phyloP scores from a whole-genome alignment of 2,113 vertebrate genomes.

The Jacana jacana region DNA sequence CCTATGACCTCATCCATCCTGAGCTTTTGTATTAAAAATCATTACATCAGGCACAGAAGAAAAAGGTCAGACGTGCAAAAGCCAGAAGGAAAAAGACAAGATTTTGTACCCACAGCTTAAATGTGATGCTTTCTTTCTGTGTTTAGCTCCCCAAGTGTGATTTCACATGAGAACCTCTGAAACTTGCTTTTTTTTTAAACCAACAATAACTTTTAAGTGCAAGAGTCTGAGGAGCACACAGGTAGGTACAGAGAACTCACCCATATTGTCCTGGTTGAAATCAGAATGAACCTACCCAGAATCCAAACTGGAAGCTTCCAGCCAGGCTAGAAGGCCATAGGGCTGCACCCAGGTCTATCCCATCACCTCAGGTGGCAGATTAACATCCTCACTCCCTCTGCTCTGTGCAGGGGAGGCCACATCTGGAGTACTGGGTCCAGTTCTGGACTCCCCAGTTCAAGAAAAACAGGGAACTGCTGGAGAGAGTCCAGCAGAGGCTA shows the following conservation, averaged over 20 bases:
- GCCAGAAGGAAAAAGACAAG: constrained; percentile 25
- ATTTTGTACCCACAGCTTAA: not conserved
- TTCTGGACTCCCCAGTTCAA: not conserved
- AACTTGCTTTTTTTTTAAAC: not conserved
- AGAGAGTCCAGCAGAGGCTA: not conserved
- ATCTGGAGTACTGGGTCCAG: not conserved
- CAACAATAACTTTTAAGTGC: not conserved
- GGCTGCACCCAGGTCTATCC: not conserved
- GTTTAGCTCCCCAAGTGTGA: not conserved
- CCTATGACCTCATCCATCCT: constrained; percentile 64
- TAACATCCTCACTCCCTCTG: not conserved
- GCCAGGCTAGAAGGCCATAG: not conserved
- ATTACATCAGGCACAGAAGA: constrained; percentile 38
- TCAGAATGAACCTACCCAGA: not conserved
- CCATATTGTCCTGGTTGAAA: not conserved
- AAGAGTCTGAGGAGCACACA: not conserved
- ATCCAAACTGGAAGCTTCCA: not conserved
- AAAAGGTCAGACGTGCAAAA: constrained; percentile 47
- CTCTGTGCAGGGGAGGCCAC: not conserved
- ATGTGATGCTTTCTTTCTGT: not conserved
- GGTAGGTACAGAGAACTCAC: not conserved
- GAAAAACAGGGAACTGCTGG: not conserved
- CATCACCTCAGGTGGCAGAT: fast-evolving
- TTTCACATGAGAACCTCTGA: not conserved
- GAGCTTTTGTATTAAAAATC: constrained; percentile 14